phyloP scores from a whole-genome alignment of 2,113 vertebrate species.

The Panthera leo region DNA sequence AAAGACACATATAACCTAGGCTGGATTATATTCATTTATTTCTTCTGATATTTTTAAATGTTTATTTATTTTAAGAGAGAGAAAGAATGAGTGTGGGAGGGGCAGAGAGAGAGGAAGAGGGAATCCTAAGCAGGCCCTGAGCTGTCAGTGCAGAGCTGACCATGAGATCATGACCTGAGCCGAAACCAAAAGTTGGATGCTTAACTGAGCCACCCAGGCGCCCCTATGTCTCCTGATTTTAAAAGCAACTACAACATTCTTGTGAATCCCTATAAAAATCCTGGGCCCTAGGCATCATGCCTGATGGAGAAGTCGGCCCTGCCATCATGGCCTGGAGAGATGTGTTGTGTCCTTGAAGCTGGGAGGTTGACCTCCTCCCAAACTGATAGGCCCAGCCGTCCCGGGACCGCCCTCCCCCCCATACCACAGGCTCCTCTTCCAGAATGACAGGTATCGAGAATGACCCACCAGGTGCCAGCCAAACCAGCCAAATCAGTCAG shows the following conservation, averaged over 20 bases:
- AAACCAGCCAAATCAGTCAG: rapidly evolving
- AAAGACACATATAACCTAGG: background rate
- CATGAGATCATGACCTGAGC: no score
- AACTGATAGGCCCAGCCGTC: no score
- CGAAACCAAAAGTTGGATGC: no score
- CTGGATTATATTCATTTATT: background rate
- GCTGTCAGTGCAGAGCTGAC: no score
- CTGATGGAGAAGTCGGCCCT: rapidly evolving
- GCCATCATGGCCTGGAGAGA: background rate
- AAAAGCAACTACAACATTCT: background rate
- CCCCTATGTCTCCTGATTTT: background rate
- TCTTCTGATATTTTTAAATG: background rate
- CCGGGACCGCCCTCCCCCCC: background rate
- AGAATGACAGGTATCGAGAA: background rate
- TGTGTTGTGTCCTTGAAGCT: background rate
- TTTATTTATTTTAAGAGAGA: no score
- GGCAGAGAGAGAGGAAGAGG: no score
- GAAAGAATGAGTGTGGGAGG: no score
- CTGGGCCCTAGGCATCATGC: rapidly evolving
- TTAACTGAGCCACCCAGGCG: no score
- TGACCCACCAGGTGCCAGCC: rapidly evolving
- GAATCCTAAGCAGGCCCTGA: no score
- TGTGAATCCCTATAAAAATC: rapidly evolving
- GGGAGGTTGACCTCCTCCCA: background rate
- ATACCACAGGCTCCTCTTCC: no score